These are phyloP conservation scores for Chiroxiphia lanceolata DNA, from an alignment of 2,797 vertebrate species.

Conservation along the genomic window DNA sequence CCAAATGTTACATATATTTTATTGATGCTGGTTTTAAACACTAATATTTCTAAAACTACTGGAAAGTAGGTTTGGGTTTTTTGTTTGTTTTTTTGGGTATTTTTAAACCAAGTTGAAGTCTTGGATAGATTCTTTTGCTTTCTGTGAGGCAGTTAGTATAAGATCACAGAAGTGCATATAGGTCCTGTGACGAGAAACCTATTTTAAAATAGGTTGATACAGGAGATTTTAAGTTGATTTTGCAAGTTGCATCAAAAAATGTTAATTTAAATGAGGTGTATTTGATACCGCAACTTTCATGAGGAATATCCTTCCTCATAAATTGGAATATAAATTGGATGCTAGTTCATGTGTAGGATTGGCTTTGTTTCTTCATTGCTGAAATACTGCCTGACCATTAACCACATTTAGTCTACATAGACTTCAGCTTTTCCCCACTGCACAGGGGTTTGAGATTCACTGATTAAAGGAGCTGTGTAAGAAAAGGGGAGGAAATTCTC, in stretches of 20 bases:
- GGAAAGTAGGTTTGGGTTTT: background rate
- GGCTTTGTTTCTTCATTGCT: background rate
- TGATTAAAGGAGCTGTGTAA: background rate
- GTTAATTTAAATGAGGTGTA: accelerated
- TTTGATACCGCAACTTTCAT: background rate
- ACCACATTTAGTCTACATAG: background rate
- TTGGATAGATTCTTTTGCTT: background rate
- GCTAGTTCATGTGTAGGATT: background rate
- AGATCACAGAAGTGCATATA: background rate
- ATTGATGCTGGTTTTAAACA: background rate
- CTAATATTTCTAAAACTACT: background rate
- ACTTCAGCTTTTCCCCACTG: background rate
- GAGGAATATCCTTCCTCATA: background rate
- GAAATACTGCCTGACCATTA: background rate
- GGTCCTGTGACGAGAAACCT: background rate
- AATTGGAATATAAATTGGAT: background rate
- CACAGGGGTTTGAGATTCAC: background rate
- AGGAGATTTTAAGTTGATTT: background rate
- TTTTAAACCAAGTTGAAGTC: background rate
- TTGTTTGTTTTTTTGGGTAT: background rate
- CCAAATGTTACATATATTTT: background rate
- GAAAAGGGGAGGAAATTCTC: background rate
- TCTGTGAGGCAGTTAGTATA: background rate
- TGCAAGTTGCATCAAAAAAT: background rate
- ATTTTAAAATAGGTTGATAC: background rate